Evolutionary conservation across 2,888 invertebrate species (phyloP), one percentile per base, ranked within the genome.

Genomic region (Rambutsinella grinnellia): DNA sequence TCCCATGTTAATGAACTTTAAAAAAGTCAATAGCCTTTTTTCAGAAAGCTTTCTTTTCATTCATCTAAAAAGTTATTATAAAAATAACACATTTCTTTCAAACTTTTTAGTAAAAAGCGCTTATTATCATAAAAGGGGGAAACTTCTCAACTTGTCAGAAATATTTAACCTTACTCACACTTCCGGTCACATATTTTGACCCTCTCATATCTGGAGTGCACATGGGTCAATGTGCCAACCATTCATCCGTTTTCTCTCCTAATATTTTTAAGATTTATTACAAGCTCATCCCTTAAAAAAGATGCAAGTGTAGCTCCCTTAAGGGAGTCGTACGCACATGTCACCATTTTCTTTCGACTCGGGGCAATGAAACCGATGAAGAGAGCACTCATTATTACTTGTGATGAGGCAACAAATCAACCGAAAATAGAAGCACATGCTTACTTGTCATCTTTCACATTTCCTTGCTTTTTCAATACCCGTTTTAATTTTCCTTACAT

Each of bases 171-270:
- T 75, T 76, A 76, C 80, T 78, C 83, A 82, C 83, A 81, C 83
- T 83, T 83, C 83, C 83, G 83, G 83, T 83, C 83, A 82, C 80
- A 82, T 80, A 78, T 74, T 81, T 81, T 83, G 83, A 83, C 83
- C 83, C 83, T 17, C 78, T 68, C 46, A 61, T 79, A 79, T 82
- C 83, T 83, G 83, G 81, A 79, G 78, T 77, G 81, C 83, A 83
- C 80, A 81, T 83, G 83, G 83, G 83, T 83, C 83, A 83, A 80
- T 72, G 72, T 69, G 68, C 70, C 67, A 63, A 68, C 74, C 79
- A 79, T 77, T 76, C 78, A 76, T 71, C 76, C 75, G 71, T 67
- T 54, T 72, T 70, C 61, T 70, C 63, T 74, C 77, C 78, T 68
- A 69, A 57, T 78, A 65, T 54, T 70, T 63, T 76, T 51, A 44